Evolutionary conservation across 2,113 vertebrate species (phyloP).

Genomic region (Grantiella picta): DNA sequence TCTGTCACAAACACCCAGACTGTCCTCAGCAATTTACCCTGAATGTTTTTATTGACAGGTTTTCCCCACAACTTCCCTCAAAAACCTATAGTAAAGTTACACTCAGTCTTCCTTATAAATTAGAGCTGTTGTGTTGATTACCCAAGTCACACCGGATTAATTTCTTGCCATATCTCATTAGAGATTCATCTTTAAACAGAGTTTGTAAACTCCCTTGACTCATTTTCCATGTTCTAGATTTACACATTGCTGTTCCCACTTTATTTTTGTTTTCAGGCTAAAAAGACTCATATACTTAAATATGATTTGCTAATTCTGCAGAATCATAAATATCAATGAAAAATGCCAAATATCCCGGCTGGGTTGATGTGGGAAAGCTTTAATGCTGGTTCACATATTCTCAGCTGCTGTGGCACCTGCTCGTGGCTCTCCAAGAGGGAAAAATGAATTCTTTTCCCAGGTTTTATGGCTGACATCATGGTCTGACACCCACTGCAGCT

Average conservation of each 20-base stretch:
- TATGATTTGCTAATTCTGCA: neutral
- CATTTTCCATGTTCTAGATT: neutral
- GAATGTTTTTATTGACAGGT: neutral
- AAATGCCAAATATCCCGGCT: neutral
- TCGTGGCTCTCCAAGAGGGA: neutral
- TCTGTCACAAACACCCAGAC: fast-evolving
- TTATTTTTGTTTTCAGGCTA: neutral
- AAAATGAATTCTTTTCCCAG: neutral
- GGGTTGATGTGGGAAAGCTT: neutral
- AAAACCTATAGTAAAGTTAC: neutral
- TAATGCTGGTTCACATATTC: fast-evolving
- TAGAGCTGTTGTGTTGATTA: neutral
- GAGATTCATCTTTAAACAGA: neutral
- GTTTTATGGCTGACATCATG: neutral
- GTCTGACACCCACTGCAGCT: fast-evolving
- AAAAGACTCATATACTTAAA: neutral
- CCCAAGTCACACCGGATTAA: neutral
- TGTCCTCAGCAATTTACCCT: neutral
- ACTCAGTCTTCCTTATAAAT: neutral
- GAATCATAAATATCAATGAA: neutral
- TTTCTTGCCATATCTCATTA: slow-evolving; percentile 3
- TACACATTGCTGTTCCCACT: neutral
- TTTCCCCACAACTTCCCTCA: neutral
- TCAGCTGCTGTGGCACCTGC: neutral
- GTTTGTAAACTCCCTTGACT: neutral